Evolutionary conservation across 2,888 invertebrate genomes (phyloP), one percentile per base, ranked within the genome.

Genomic region (Crossocerus cetratus): DNA sequence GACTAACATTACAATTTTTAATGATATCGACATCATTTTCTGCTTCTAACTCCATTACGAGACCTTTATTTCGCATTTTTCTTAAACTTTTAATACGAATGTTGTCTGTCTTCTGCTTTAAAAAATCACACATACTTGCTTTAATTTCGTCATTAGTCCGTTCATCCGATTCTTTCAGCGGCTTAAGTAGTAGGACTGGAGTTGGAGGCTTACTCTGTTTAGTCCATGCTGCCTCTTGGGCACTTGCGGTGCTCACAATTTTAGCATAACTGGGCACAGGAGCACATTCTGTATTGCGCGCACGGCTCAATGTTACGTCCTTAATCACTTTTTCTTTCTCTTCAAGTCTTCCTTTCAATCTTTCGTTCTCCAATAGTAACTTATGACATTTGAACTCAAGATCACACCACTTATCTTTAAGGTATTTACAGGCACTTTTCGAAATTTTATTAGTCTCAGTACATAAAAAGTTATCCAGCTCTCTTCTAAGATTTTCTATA

Each of bases 111-210:
- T 18, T 13, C 0, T 13, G 3, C 13, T 58, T 65, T 21, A 64
- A 56, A 18, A 20, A 20, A 2, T 56, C n/a, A 16, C 11, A 21
- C 1, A 64, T 22, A 3, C 49, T 57, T 2, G 16, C 22, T 22
- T 65, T 65, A 11, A 65, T 57, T 18, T 57, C 42, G 1, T 65
- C 65, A 14, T 32, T 57, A 1, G 44, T 45, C n/a, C 49, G 21
- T 1, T n/a, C 18, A 13, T 57, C 58, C 2, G 13, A n/a, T 0
- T 57, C 57, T 0, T 65, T 23, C 0, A 23, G 2, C 0, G 58
- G 65, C 3, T 65, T 65, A 1, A 65, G 49, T 0, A 65, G 14
- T 1, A 65, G 3, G 0, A 58, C 21, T 18, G n/a, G n/a, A n/a
- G n/a, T n/a, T n/a, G n/a, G n/a, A n/a, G n/a, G n/a, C n/a, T n/a